Evolutionary conservation across 2,888 invertebrate genomes (phyloP).

Genomic region (Dexiosoma caninum): DNA sequence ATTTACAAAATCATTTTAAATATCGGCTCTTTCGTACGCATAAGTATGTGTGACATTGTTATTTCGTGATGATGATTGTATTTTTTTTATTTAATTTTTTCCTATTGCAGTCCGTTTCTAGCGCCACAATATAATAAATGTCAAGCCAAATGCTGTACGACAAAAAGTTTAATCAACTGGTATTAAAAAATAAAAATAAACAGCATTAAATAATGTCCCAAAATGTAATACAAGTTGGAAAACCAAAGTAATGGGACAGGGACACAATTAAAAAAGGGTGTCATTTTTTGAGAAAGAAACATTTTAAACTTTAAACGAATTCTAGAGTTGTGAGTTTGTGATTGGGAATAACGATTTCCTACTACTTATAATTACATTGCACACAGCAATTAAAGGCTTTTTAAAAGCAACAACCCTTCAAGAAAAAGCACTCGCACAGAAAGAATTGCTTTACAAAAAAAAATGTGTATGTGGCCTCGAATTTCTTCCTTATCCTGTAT

Average conservation of each 20-base stretch:
- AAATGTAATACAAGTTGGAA: conserved; percentile 9
- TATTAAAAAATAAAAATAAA: conserved; percentile 20
- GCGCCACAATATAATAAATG: conserved; percentile 45
- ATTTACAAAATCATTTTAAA: not conserved
- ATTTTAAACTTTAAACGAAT: not conserved
- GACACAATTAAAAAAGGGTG: conserved; percentile 1
- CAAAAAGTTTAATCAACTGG: conserved; percentile 55
- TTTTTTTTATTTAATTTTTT: conserved; percentile 33
- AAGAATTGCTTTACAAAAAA: too few species aligned
- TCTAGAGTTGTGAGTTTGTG: not conserved
- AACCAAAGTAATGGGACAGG: not conserved
- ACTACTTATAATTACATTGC: too few species aligned
- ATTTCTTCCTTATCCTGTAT: not conserved
- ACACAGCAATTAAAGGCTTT: too few species aligned
- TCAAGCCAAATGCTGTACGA: conserved; percentile 40
- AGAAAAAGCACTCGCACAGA: too few species aligned
- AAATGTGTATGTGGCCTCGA: too few species aligned
- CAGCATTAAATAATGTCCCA: conserved; percentile 34
- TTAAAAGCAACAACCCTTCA: too few species aligned
- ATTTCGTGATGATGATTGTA: conserved; percentile 39
- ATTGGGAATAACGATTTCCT: too few species aligned
- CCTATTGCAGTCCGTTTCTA: conserved; percentile 30
- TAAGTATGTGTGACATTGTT: conserved; percentile 29
- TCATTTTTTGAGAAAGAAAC: not conserved
- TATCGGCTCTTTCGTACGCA: too few species aligned